phyloP scores from a whole-genome alignment of 2,113 vertebrate species.

The Microtus ochrogaster region DNA sequence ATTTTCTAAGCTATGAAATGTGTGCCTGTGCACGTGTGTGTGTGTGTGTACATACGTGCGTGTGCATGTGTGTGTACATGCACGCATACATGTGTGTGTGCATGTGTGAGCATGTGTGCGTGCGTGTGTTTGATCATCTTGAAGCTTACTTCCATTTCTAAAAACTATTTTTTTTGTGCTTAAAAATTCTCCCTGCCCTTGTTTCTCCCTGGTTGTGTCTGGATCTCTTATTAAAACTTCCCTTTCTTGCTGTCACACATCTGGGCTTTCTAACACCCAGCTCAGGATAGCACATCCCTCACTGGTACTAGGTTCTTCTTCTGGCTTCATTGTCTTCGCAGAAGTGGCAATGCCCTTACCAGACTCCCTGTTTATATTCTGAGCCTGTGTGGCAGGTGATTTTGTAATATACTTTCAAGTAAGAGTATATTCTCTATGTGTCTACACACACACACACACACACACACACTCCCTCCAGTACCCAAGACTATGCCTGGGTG shows the following conservation, averaged over 20 bases:
- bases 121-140: background rate
- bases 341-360: background rate
- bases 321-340: background rate
- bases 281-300: background rate
- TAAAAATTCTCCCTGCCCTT: background rate
- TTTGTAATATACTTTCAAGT: background rate
- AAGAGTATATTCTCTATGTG: background rate
- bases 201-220: background rate
- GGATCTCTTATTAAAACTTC: background rate
- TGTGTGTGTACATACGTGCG: background rate
- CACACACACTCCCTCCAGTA: background rate
- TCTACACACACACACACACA: background rate
- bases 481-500: background rate
- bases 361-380: background rate
- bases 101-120: no score
- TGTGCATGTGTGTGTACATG: no score
- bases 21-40: background rate
- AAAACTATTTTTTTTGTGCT: background rate
- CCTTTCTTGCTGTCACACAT: background rate
- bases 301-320: background rate
- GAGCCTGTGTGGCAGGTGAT: background rate
- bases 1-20: background rate
- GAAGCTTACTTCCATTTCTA: background rate
- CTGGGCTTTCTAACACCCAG: background rate
- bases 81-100: no score